Percentiles rank a stretch among this genome's conserved stretches.
These are phyloP conservation scores for Diglossa cyanea DNA, from an alignment of 2,797 vertebrate genomes.

Conservation along the genomic window DNA sequence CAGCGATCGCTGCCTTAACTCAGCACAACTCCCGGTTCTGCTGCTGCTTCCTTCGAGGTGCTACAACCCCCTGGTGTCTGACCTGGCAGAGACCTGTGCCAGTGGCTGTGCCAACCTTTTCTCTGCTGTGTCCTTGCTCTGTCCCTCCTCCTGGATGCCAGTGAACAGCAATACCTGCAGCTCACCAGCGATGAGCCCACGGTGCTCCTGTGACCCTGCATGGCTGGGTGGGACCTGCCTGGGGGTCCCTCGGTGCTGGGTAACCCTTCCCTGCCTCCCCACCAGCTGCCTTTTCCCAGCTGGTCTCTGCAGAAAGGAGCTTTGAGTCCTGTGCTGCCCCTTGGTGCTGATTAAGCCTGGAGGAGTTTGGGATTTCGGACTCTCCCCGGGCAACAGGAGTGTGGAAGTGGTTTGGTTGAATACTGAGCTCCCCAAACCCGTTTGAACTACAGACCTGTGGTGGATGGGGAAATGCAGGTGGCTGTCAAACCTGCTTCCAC, in stretches of 20 bases:
- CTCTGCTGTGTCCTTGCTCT: not conserved
- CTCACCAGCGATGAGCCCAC: not conserved
- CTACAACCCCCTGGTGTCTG: not conserved
- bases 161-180: slow-evolving; percentile 3
- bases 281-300: not conserved
- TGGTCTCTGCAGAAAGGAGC: not conserved
- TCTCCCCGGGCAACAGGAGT: not conserved
- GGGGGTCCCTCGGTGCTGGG: not conserved
- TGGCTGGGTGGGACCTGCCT: not conserved
- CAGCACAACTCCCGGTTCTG: not conserved
- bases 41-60: slow-evolving; percentile 50
- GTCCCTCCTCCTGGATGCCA: not conserved
- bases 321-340: not conserved
- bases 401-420: slow-evolving; percentile 14
- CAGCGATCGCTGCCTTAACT: slow-evolving; percentile 23
- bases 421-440: not conserved
- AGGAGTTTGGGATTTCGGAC: slow-evolving; percentile 1
- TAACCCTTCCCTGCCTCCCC: not conserved
- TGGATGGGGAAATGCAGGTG: not conserved
- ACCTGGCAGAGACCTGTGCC: not conserved
- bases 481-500: not conserved
- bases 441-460: slow-evolving; percentile 5
- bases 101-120: not conserved
- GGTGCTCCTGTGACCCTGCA: not conserved
- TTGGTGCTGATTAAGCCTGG: slow-evolving; percentile 39